Base-by-base conservation (phyloP, 2,888 invertebrate genomes). In the Carcina quercana region DNA sequence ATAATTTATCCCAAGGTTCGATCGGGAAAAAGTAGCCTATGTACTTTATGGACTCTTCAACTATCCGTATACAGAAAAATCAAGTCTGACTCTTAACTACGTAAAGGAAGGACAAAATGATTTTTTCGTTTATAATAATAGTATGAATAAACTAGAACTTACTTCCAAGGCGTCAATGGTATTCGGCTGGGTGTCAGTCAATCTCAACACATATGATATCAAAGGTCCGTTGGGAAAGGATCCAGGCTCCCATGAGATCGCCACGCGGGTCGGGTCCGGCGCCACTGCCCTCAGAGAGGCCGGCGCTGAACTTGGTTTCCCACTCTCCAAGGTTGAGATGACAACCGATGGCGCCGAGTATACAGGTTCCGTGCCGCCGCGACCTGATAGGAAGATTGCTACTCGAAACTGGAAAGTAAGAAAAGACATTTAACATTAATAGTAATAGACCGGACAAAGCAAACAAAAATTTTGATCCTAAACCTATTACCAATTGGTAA, bases 211-310 rank as follows among this genome's bases (percentile, higher is more conserved):
- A 78, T 95, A 97, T 44, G 95, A 93, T 39, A 94, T 88, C 50
- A 97, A 86, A 22, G 94, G 95, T 43, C 95, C 96, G 70, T 95
- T 95, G 30, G 92, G 91, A 62, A 93, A 95, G 32, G 88, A 88
- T 10, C 96, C 96, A 10, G 94, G 91, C 65, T 90, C 90, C 96
- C 96, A 97, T 51, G 92, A 92, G 38, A 97, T 88, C 42, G 94
- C 93, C 40, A 96, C 90, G 48, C 95, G 89, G 48, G 90, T 89
- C 30, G 92, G 88, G 70, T 96, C 95, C 33, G 95, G 88, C 3
- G 95, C 89, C 34, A 92, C 88, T 12, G 92, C 90, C 45, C 91
- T 87, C 45, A 93, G 87, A 42, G 93, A 88, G 38, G 87, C 79
- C 4, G 95, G 93, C 13, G 91, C 87, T 0, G 93, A 96, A 45